A percentile compares a stretch with the other conserved stretches of the same genome.
phyloP scores from a whole-genome alignment of 53 echinoderm and acorn worm genomes.

The Temnopleurus reevesii region DNA sequence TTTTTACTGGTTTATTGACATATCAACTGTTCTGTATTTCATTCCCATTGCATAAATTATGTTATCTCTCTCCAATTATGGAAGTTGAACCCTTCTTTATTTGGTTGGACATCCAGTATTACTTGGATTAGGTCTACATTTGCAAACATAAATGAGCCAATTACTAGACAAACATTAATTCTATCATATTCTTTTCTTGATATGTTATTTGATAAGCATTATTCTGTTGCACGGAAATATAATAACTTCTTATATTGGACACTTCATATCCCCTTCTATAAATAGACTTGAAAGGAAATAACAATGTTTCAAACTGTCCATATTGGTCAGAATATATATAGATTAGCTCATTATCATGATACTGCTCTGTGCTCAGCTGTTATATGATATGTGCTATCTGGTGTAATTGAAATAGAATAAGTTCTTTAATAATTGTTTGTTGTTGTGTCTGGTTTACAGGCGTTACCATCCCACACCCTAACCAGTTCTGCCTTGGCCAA shows the following conservation, averaged over 20 bases:
- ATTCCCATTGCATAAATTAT: too few relatives aligned
- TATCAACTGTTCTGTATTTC: too few relatives aligned
- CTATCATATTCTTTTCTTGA: too few relatives aligned
- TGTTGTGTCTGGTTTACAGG: slow-evolving; percentile 58
- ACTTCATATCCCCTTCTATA: neutral
- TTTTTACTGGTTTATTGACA: too few relatives aligned
- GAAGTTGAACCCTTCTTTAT: too few relatives aligned
- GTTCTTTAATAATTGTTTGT: neutral
- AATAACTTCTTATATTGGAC: neutral
- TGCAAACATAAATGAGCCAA: too few relatives aligned
- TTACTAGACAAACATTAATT: too few relatives aligned
- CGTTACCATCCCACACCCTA: slow-evolving; percentile 73
- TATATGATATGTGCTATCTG: neutral
- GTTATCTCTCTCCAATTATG: too few relatives aligned
- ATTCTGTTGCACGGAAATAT: too few relatives aligned
- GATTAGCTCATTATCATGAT: neutral
- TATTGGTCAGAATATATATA: neutral
- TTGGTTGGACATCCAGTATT: too few relatives aligned
- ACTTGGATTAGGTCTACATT: too few relatives aligned
- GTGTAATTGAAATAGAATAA: neutral
- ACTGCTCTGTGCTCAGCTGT: neutral
- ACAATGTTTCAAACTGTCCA: neutral
- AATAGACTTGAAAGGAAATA: neutral
- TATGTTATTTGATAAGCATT: too few relatives aligned
- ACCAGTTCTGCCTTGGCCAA: slow-evolving; percentile 71